These are phyloP conservation scores for Leucoraja ocellata DNA, from an alignment of 2,797 vertebrate species.

Conservation along the genomic window DNA sequence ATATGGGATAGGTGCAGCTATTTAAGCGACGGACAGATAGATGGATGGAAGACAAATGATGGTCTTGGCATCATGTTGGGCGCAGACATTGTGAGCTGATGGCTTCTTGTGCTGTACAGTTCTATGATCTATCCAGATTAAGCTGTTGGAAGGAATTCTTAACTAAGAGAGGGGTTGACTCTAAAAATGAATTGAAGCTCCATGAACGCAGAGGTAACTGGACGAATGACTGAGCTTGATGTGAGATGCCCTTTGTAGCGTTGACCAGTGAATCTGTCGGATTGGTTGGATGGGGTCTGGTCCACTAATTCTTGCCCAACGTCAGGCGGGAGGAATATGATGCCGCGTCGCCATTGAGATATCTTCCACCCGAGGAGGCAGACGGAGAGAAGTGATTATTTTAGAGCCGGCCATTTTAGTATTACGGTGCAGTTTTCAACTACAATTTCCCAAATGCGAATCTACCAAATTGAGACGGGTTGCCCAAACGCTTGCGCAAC, in stretches of 20 bases:
- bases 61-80: too few relatives aligned
- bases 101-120: background rate
- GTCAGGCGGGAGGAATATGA: background rate
- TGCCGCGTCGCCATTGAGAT: background rate
- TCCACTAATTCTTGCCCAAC: background rate
- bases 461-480: background rate
- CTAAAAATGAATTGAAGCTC: background rate
- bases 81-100: too few relatives aligned
- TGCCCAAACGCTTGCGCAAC: background rate
- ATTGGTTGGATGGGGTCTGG: constrained; percentile 11
- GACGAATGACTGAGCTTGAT: background rate
- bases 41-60: too few relatives aligned
- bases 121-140: too few relatives aligned
- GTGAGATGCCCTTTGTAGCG: background rate
- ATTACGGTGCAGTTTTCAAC: background rate
- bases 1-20: too few relatives aligned
- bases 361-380: background rate
- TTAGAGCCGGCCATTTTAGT: constrained; percentile 12
- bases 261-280: background rate
- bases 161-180: background rate
- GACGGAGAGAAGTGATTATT: background rate
- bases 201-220: too few relatives aligned
- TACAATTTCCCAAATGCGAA: background rate
- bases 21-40: too few relatives aligned
- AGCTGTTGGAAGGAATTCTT: background rate